These are phyloP conservation scores for Myotis lucifugus DNA, from an alignment of 2,113 vertebrate species.

Conservation along the genomic window DNA sequence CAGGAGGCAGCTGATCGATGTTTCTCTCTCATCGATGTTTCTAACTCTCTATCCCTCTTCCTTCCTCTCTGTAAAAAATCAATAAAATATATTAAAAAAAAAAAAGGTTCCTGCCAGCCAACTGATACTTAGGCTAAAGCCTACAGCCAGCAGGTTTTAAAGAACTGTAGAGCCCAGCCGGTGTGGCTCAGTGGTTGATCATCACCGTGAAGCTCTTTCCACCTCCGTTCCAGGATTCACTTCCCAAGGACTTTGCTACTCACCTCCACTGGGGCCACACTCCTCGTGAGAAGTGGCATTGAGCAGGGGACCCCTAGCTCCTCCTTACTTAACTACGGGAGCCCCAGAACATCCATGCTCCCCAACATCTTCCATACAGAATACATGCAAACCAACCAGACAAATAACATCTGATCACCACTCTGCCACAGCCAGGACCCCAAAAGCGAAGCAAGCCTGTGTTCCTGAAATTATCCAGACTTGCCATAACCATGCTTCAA, in stretches of 20 bases:
- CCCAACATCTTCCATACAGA: background rate
- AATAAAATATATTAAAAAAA: too few relatives aligned
- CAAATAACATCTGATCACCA: constrained; percentile 15
- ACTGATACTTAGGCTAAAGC: too few relatives aligned
- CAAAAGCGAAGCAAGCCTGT: constrained; percentile 51
- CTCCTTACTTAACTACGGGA: background rate
- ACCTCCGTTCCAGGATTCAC: background rate
- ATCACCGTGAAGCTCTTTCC: background rate
- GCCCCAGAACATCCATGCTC: background rate
- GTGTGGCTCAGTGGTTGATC: too few relatives aligned
- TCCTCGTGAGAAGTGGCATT: background rate
- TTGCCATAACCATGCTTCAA: constrained; percentile 62
- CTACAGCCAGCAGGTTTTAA: too few relatives aligned
- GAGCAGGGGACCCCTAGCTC: background rate
- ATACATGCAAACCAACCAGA: background rate
- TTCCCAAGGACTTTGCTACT: background rate
- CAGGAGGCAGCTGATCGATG: too few relatives aligned
- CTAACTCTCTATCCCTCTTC: too few relatives aligned
- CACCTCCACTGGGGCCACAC: background rate
- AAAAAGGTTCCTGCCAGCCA: too few relatives aligned
- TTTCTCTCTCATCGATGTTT: too few relatives aligned
- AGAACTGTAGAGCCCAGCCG: too few relatives aligned
- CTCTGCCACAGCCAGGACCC: constrained; percentile 13
- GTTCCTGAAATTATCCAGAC: constrained; percentile 33
- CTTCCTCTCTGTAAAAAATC: too few relatives aligned